phyloP scores from a whole-genome alignment of 1,140 invertebrate genomes.

The Drusus annulatus region DNA sequence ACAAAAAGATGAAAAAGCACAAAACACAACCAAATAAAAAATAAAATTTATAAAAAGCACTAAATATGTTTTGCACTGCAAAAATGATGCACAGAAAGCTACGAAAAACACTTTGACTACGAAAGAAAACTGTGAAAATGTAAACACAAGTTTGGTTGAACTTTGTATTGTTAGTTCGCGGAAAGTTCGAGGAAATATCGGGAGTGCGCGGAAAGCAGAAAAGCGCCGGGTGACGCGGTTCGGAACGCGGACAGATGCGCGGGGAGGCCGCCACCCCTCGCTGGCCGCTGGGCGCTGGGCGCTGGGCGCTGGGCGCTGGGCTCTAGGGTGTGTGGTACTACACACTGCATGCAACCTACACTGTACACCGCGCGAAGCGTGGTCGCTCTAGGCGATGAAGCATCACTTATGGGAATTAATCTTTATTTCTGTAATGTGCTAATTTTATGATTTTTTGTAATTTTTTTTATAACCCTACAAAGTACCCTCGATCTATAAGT shows the following conservation, averaged over 20 bases:
- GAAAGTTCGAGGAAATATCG: conserved; percentile 22
- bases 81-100: conserved; percentile 19
- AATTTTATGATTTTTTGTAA: no score
- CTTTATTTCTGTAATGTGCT: no score
- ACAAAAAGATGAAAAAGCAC: conserved; percentile 22
- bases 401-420: no score
- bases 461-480: no score
- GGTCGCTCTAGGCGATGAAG: no score
- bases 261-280: conserved; percentile 19
- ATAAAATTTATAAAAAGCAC: neutral
- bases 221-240: conserved; percentile 1
- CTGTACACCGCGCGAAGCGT: no score
- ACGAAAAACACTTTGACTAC: no score
- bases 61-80: conserved; percentile 12
- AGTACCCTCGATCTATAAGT: no score
- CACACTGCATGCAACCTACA: no score
- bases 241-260: conserved; percentile 20
- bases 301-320: neutral
- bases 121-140: no score
- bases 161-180: conserved; percentile 11
- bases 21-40: conserved; percentile 22
- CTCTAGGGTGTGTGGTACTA: no score
- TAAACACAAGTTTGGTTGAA: no score
- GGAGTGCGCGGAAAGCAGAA: neutral
- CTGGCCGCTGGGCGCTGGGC: neutral